phyloP scores from a whole-genome alignment of 1,140 invertebrate species.

The Delia radicum region DNA sequence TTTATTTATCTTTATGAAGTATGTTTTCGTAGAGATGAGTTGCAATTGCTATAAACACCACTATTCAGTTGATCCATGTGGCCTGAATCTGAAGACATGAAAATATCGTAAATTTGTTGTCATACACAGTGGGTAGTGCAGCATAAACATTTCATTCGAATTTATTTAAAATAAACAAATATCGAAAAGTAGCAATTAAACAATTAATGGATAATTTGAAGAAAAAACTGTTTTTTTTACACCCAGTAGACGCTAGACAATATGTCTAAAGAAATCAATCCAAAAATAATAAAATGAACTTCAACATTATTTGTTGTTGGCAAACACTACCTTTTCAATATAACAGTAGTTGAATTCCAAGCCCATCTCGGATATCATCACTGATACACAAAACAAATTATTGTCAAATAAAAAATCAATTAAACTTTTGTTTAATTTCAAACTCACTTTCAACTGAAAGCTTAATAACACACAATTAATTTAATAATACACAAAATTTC shows the following conservation, averaged over 20 bases:
- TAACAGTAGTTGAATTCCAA: too few species aligned
- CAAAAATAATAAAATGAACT: too few species aligned
- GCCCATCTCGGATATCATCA: too few species aligned
- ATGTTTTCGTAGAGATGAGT: slow-evolving; percentile 13
- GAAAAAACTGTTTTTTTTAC: too few species aligned
- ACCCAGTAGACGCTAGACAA: neutral
- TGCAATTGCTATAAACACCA: neutral
- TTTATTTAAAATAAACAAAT: slow-evolving; percentile 28
- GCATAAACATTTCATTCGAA: slow-evolving; percentile 31
- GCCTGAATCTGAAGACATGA: neutral
- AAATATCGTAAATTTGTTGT: slow-evolving; percentile 29
- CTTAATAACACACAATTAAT: too few species aligned
- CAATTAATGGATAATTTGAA: neutral
- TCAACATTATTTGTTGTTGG: too few species aligned
- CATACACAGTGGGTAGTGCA: slow-evolving; percentile 25
- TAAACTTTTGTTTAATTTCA: too few species aligned
- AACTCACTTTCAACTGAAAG: too few species aligned
- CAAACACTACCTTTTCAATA: too few species aligned
- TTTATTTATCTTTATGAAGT: slow-evolving; percentile 22
- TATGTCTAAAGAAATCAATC: neutral
- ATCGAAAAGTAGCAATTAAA: neutral
- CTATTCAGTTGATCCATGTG: neutral
- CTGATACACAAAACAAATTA: too few species aligned
- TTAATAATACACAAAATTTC: too few species aligned
- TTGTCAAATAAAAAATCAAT: too few species aligned